Percentiles rank a stretch among this genome's conserved stretches.
phyloP scores from a whole-genome alignment of 2,113 vertebrate species.

The Syngnathus scovelli region DNA sequence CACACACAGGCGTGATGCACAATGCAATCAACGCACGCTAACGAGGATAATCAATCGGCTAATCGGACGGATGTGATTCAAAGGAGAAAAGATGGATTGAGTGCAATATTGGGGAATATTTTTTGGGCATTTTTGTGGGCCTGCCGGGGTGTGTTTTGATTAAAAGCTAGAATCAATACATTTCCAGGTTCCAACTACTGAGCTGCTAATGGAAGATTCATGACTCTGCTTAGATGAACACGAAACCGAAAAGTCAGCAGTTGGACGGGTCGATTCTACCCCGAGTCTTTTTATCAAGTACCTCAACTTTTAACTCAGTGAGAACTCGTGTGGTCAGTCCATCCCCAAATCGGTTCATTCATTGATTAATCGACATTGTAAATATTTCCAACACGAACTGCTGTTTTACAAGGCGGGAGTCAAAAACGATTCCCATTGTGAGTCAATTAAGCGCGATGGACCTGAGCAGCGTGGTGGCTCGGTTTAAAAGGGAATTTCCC shows the following conservation, averaged over 20 bases:
- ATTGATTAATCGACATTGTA: neutral
- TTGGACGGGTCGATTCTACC: slow-evolving; percentile 12
- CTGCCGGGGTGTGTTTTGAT: neutral
- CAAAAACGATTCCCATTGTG: neutral
- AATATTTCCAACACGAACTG: neutral
- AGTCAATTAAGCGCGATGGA: slow-evolving; percentile 2
- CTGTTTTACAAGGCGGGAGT: neutral
- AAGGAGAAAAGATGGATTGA: slow-evolving; percentile 42
- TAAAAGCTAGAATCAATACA: slow-evolving; percentile 23
- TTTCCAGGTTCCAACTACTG: neutral
- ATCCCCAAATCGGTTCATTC: neutral
- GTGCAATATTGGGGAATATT: slow-evolving; percentile 33
- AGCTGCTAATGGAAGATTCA: slow-evolving; percentile 31
- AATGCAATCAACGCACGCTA: slow-evolving; percentile 25
- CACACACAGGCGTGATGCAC: slow-evolving; percentile 14
- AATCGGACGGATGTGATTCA: slow-evolving; percentile 54
- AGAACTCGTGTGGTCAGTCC: neutral
- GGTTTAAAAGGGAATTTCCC: neutral
- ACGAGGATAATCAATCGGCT: slow-evolving; percentile 54
- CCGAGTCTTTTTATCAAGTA: too few species aligned
- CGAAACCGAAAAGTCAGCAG: slow-evolving; percentile 14
- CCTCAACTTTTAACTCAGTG: too few species aligned
- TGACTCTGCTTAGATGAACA: slow-evolving; percentile 30
- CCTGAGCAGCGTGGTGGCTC: neutral
- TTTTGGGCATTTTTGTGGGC: slow-evolving; percentile 34